Evolutionary conservation across 37 sponge, comb jelly and placozoan genomes (phyloP).

Genomic region (Agelas oroides): DNA sequence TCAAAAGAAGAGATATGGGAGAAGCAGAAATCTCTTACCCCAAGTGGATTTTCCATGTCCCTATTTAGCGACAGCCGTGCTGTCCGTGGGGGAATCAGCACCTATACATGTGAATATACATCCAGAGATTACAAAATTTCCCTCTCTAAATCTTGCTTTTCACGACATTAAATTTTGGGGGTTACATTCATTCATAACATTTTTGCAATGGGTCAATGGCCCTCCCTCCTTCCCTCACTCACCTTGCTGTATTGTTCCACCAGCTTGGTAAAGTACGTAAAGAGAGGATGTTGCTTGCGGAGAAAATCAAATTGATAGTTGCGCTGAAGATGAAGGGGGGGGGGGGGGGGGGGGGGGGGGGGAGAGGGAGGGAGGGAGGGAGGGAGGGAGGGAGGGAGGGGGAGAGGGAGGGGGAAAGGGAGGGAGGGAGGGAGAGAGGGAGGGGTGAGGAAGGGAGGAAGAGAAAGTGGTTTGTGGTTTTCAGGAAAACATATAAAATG

Average conservation of each 20-base stretch:
- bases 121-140: too few species aligned
- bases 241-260: slow-evolving; percentile 96
- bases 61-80: slow-evolving; percentile 25
- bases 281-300: slow-evolving; percentile 92
- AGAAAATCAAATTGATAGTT: slow-evolving; percentile 98
- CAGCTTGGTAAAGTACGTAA: slow-evolving; percentile 94
- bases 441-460: too few species aligned
- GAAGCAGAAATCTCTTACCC: slow-evolving; percentile 11
- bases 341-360: background rate
- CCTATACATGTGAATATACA: slow-evolving; percentile 23
- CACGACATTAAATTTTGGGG: too few species aligned
- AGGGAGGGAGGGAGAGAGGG: background rate
- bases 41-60: slow-evolving; percentile 55
- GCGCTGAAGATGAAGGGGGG: slow-evolving; percentile 37
- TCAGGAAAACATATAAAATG: too few species aligned
- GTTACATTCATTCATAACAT: too few species aligned
- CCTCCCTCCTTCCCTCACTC: too few species aligned
- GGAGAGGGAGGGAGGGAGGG: background rate
- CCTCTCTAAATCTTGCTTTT: too few species aligned
- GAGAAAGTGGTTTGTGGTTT: too few species aligned
- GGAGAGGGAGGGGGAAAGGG: background rate
- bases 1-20: too few species aligned
- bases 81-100: slow-evolving; percentile 64
- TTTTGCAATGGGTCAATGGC: too few species aligned
- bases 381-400: background rate